Evolutionary conservation across 2,113 vertebrate genomes (phyloP), one percentile per base, ranked within the genome.

Genomic region (Potamarius usumacintae): DNA sequence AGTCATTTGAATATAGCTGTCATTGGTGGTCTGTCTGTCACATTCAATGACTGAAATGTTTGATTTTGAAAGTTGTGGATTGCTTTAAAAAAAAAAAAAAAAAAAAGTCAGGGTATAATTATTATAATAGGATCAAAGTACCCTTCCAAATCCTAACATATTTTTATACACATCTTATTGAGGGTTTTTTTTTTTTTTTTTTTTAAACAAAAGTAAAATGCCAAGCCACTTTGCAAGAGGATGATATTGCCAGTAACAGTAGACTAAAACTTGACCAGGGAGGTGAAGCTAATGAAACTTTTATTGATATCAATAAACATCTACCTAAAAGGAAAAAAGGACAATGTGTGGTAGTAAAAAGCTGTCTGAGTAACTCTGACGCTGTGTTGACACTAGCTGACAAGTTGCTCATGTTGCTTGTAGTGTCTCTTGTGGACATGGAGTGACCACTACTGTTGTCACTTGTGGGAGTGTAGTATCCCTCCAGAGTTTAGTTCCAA

Each of bases 1-100:
- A 87, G 53, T 55, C 85, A 48, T 81, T 86, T 86, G 50, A 81
- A 86, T 86, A 58, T 25, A 80, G 20, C 4, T 4, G 5, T 53
- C 48, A 27, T 78, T 52, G 15, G n/a, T 86, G 25, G 48, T 86
- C 60, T 2, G 10, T 60, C n/a, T 79, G 5, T 79, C 8, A 81
- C 7, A 10, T 20, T 58, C 14, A 55, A 25, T 52, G 30, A 9
- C 42, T 52, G 48, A 14, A 14, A 52, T 77, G 8, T 6, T 52
- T 34, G 14, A 34, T 2, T 42, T 72, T 34, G 17, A 72, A 42
- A 20, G 27, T 12, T 18, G 9, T 18, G 7, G 69, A 72, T 7
- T 52, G 20, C 42, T 7, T 48, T 14, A 5, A 25, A 77, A n/a
- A 52, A 72, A 30, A 5, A 25, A 77, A n/a, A 52, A 72, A 30